Percentiles rank a stretch among this genome's conserved stretches.
Conservation (phyloP, 2,888 invertebrate genomes). For the Teinopalpus imperialis region DNA sequence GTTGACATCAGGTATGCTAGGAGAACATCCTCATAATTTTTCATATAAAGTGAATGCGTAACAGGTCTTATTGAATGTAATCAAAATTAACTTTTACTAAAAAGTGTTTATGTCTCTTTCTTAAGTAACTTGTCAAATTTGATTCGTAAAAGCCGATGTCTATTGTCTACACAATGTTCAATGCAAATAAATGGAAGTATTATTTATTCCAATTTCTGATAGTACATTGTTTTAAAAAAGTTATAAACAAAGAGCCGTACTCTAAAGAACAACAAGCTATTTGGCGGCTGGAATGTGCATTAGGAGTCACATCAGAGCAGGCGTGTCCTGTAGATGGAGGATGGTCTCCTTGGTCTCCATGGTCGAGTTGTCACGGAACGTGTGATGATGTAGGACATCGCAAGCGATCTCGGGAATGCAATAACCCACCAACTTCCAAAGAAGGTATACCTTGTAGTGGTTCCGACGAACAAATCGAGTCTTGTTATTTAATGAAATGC, state of each 20-base stretch:
- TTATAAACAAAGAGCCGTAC: constrained; percentile 48
- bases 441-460: constrained; percentile 70
- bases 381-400: constrained; percentile 71
- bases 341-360: constrained; percentile 72
- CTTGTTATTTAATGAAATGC: constrained; percentile 68
- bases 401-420: constrained; percentile 59
- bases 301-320: constrained; percentile 57
- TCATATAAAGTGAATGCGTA: too few species aligned
- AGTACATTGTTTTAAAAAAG: constrained; percentile 18
- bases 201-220: constrained; percentile 1
- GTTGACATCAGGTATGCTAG: too few species aligned
- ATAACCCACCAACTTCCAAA: constrained; percentile 64
- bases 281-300: constrained; percentile 69
- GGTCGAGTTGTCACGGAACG: constrained; percentile 68
- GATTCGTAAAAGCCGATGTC: too few species aligned
- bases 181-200: constrained; percentile 9
- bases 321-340: constrained; percentile 74
- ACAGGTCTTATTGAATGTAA: too few species aligned
- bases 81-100: too few species aligned
- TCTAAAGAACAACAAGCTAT: constrained; percentile 51
- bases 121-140: too few species aligned
- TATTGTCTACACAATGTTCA: constrained; percentile 3
- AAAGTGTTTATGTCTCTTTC: too few species aligned
- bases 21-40: too few species aligned
- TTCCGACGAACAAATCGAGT: constrained; percentile 54